phyloP scores from a whole-genome alignment of 2,113 vertebrate species.

The Proterorhinus semilunaris region DNA sequence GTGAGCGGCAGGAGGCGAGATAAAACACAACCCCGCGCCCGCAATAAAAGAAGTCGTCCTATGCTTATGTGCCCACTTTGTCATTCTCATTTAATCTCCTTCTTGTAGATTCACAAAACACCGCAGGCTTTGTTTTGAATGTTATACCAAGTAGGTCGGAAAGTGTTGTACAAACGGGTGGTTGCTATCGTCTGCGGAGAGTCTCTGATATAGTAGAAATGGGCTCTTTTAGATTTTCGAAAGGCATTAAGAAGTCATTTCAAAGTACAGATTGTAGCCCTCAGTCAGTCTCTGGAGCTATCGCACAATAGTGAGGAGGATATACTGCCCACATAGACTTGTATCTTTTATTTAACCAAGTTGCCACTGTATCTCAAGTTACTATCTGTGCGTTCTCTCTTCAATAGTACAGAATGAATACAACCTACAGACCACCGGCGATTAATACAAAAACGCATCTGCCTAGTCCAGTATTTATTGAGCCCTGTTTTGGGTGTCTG shows the following conservation, averaged over 20 bases:
- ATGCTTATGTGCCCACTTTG: conserved; percentile 26
- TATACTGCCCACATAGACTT: no score
- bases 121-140: conserved; percentile 6
- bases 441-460: not conserved
- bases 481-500: not conserved
- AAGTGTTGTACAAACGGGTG: conserved; percentile 4
- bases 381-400: not conserved
- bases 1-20: conserved; percentile 14
- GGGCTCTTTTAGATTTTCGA: not conserved
- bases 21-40: conserved; percentile 18
- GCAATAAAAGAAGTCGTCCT: conserved; percentile 37
- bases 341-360: no score
- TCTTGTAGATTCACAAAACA: conserved; percentile 8
- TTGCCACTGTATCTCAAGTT: no score
- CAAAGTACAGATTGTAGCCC: not conserved
- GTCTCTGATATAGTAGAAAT: conserved; percentile 5
- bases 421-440: not conserved
- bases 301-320: not conserved
- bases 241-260: no score
- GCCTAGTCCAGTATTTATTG: not conserved
- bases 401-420: not conserved
- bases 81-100: conserved; percentile 34
- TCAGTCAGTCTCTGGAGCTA: not conserved
- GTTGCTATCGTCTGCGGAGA: conserved; percentile 9
- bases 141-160: conserved; percentile 4